These are phyloP conservation scores for Synergus gifuensis DNA, from an alignment of 2,888 invertebrate genomes.

Conservation along the genomic window DNA sequence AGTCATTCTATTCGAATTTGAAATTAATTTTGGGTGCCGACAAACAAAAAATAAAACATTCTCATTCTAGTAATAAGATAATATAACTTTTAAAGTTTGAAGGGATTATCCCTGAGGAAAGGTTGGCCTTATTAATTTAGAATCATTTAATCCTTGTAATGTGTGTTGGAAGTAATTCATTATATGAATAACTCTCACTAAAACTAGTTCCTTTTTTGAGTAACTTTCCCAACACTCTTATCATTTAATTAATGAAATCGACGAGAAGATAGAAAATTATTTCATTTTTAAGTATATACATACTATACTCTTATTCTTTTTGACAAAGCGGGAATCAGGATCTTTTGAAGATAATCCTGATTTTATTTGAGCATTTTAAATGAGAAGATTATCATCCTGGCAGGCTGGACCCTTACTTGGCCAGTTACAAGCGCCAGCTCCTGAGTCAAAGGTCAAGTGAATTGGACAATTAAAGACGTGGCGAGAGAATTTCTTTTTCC, in stretches of 20 bases:
- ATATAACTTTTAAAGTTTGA: conserved; percentile 20
- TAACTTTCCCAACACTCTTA: no score
- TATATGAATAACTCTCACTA: not conserved
- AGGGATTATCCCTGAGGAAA: not conserved
- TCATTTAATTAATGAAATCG: not conserved
- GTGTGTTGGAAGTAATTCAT: not conserved
- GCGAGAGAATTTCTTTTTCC: conserved; percentile 86
- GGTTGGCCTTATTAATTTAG: conserved; percentile 7
- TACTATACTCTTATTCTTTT: not conserved
- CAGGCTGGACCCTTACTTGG: conserved; percentile 89
- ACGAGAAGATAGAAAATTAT: not conserved
- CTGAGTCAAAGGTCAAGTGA: conserved; percentile 87
- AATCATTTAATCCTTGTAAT: conserved; percentile 1
- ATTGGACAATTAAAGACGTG: conserved; percentile 89
- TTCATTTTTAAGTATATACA: not conserved
- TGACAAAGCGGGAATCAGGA: not conserved
- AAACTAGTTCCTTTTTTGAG: not conserved
- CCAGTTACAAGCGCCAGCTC: conserved; percentile 89
- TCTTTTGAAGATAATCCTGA: not conserved
- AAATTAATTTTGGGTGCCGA: not conserved
- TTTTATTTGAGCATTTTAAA: conserved; percentile 68
- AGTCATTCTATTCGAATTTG: not conserved
- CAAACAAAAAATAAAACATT: not conserved
- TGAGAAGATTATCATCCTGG: conserved; percentile 84
- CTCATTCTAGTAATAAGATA: no score